phyloP scores from a whole-genome alignment of 2,888 invertebrate genomes.

The Proisotoma minuta region DNA sequence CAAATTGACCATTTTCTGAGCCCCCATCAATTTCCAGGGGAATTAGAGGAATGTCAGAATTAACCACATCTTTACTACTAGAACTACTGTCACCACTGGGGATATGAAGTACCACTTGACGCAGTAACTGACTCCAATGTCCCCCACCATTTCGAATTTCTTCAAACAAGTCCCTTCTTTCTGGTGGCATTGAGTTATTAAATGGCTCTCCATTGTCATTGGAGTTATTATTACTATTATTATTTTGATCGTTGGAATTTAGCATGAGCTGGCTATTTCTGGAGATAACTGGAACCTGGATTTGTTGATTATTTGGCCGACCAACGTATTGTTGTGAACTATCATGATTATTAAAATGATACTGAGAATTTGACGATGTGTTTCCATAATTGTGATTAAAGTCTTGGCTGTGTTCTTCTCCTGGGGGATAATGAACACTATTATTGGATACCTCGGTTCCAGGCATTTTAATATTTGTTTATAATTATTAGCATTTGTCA shows the following conservation, averaged over 20 bases:
- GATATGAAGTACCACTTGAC: conserved; percentile 39
- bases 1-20: conserved; percentile 54
- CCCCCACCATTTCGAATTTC: conserved; percentile 46
- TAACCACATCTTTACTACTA: conserved; percentile 3
- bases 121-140: conserved; percentile 45
- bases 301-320: too few species aligned
- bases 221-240: conserved; percentile 18
- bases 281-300: too few species aligned
- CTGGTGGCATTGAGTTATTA: background rate
- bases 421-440: too few species aligned
- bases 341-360: too few species aligned
- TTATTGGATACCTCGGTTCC: too few species aligned
- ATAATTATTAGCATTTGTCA: too few species aligned
- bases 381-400: too few species aligned
- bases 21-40: conserved; percentile 54
- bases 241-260: conserved; percentile 16
- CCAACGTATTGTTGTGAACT: too few species aligned
- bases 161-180: conserved; percentile 43
- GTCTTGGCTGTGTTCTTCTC: too few species aligned
- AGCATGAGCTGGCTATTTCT: background rate
- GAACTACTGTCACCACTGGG: conserved; percentile 13
- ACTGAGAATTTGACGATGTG: too few species aligned
- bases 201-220: background rate
- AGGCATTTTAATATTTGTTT: too few species aligned
- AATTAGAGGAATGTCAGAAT: conserved; percentile 14